Evolutionary conservation across 2,888 invertebrate species (phyloP).

Genomic region (Andrena marginata): DNA sequence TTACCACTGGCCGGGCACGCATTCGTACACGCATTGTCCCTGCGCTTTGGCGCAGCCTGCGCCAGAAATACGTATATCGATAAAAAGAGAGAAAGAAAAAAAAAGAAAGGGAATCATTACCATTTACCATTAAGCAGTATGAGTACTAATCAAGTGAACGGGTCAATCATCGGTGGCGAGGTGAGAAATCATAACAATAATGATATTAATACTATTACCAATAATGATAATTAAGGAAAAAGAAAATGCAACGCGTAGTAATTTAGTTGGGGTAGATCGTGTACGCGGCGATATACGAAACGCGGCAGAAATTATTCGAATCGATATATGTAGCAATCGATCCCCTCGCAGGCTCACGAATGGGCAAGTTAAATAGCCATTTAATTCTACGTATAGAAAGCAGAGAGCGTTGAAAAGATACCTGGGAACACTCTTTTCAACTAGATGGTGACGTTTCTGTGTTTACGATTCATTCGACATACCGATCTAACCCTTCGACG

Average conservation of each 20-base stretch:
- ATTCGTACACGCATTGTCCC: constrained; percentile 19
- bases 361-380: background rate
- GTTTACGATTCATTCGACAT: background rate
- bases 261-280: constrained; percentile 39
- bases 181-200: constrained; percentile 16
- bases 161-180: constrained; percentile 15
- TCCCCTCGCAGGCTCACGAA: constrained; percentile 20
- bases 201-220: constrained; percentile 16
- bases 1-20: background rate
- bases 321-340: constrained; percentile 33
- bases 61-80: constrained; percentile 29
- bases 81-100: background rate
- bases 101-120: constrained; percentile 37
- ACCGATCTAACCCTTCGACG: constrained; percentile 16
- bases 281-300: constrained; percentile 32
- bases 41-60: constrained; percentile 50
- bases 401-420: constrained; percentile 17
- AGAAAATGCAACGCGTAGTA: constrained; percentile 36
- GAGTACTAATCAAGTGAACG: constrained; percentile 41
- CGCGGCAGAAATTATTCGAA: constrained; percentile 15
- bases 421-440: background rate
- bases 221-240: constrained; percentile 27
- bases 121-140: constrained; percentile 48
- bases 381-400: background rate
- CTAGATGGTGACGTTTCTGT: background rate